Evolutionary conservation across 2,797 vertebrate species (phyloP), one percentile per base, ranked within the genome.

Genomic region (Sternarchorhynchus goeldii): DNA sequence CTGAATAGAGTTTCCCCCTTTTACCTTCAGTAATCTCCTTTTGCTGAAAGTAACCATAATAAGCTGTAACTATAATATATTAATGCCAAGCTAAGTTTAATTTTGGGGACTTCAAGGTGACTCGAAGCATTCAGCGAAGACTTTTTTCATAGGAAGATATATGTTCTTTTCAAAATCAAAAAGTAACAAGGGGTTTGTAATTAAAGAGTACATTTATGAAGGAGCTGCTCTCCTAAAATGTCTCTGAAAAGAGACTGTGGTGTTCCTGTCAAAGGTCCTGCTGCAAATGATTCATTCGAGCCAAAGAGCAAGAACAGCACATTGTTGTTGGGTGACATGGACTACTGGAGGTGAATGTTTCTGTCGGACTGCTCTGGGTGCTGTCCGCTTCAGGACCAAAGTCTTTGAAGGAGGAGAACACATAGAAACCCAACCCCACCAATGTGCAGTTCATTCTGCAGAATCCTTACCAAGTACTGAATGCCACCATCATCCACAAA

Each of bases 381-480:
- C 29, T 34, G 2, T 39, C 8, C 34, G 39, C 36, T 50, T 4
- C 20, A 50, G 20, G 20, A 34, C 39, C 25, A 10, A 6, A 67
- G 20, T 45, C 39, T 14, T 6, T 41, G 25, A 2, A 67, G 39
- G 29, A 21, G 20, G 1, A 5, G 14, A 25, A 45, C 12, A 45
- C 20, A 25, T 8, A 25, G 25, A 21, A 4, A 32, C 16, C 20
- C 6, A 36, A 14, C 7, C 25, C 10, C 16, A 20, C 5, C 16
- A 10, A 50, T 50, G 17, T 14, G 6, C 25, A 32, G 31, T 16
- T 29, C 12, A 69, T 17, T 32, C 21, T 60, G 1, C 7, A 17
- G 18, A 70, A 39, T 65, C 70, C 94, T 94, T 90, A 99, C 97
- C 94, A 99, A 92, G 53, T 99, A 99, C 87, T 99, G 97, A 57